A percentile compares a stretch with the other conserved stretches of the same genome.
Conservation (phyloP, 2,113 vertebrate species). For the Scortum barcoo region DNA sequence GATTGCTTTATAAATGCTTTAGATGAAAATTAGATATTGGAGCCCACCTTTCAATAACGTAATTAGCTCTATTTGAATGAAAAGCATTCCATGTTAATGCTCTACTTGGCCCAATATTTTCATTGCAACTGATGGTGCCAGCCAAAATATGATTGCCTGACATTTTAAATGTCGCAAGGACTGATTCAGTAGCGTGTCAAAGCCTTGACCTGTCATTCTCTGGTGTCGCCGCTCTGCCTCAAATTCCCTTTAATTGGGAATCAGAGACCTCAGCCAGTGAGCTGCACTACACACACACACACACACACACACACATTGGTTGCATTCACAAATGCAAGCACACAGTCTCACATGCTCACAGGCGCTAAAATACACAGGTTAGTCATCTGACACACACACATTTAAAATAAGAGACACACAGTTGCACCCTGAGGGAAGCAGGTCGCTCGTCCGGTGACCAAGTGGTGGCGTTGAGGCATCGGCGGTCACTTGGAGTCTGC, state of each 20-base stretch:
- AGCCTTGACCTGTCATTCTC: constrained; percentile 37
- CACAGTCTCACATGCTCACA: constrained; percentile 1
- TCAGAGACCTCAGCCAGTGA: constrained; percentile 4
- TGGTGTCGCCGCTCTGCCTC: constrained; percentile 19
- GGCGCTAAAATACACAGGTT: constrained; percentile 24
- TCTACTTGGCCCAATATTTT: constrained; percentile 54
- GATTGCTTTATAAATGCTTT: constrained; percentile 67
- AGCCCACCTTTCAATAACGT: constrained; percentile 55
- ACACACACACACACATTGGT: not conserved
- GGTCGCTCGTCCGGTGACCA: constrained; percentile 51
- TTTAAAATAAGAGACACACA: constrained; percentile 17
- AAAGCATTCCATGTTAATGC: constrained; percentile 54
- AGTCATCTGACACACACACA: constrained; percentile 8
- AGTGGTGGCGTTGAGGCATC: constrained; percentile 74
- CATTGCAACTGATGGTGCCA: constrained; percentile 33
- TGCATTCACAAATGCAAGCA: not conserved
- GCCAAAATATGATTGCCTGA: constrained; percentile 60
- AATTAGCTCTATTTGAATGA: constrained; percentile 53
- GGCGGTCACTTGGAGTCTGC: constrained; percentile 77
- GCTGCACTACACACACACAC: not conserved
- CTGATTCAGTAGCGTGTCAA: constrained; percentile 40
- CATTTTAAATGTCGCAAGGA: constrained; percentile 52
- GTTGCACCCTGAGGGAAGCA: constrained; percentile 25
- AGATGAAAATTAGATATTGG: constrained; percentile 49
- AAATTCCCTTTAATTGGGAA: constrained; percentile 24